Percentiles rank a stretch among this genome's conserved stretches.
Conservation (phyloP, 2,797 vertebrate species). For the Eleutherodactylus coqui region DNA sequence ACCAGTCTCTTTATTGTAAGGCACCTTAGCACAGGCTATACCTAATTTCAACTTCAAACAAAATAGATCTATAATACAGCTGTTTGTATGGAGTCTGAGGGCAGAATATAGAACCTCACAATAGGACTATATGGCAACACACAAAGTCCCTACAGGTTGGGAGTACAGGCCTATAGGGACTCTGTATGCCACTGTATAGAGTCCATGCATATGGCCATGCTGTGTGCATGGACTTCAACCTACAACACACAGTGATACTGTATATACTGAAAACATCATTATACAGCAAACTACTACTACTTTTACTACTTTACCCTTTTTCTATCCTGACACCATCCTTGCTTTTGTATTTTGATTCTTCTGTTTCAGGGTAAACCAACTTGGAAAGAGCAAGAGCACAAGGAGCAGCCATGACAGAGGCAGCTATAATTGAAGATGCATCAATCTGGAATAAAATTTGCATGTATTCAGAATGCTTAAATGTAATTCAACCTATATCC, state of each 20-base stretch:
- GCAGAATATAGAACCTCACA: background rate
- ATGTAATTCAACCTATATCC: background rate
- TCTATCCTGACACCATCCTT: slow-evolving; percentile 79
- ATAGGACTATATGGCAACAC: background rate
- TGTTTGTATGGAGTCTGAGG: background rate
- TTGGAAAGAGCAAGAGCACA: slow-evolving; percentile 93
- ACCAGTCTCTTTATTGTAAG: too few species aligned
- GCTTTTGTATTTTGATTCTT: slow-evolving; percentile 82
- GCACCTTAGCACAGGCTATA: too few species aligned
- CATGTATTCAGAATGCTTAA: background rate
- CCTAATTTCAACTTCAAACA: background rate
- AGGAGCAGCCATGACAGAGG: slow-evolving; percentile 97
- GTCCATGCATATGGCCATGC: background rate
- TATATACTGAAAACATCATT: background rate
- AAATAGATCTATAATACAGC: background rate
- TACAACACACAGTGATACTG: background rate
- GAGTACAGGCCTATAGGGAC: background rate
- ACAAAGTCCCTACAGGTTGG: too few species aligned
- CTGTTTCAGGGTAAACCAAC: slow-evolving; percentile 90
- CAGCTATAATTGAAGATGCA: slow-evolving; percentile 86
- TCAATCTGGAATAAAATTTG: slow-evolving; percentile 81
- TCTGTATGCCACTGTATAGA: background rate
- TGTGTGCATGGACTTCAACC: background rate
- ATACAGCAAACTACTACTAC: background rate
- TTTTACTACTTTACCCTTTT: slow-evolving; percentile 67